Evolutionary conservation across 2,888 invertebrate species (phyloP).

Genomic region (Sphecodes monilicornis): DNA sequence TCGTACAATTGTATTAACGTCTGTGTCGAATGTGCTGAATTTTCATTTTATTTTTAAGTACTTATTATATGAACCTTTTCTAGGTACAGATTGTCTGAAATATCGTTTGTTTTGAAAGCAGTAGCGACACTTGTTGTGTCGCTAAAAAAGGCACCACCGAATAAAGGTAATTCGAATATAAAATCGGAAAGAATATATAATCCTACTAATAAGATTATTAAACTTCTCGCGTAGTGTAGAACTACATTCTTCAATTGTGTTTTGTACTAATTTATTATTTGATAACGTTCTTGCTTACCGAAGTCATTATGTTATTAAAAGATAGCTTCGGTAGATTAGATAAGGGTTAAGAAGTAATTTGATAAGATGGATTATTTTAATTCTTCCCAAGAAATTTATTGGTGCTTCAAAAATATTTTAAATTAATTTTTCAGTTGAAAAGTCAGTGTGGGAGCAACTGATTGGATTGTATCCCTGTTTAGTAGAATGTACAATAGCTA

Average conservation of each 20-base stretch:
- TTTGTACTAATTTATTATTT: not conserved
- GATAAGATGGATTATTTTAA: not conserved
- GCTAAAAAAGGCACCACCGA: conserved; percentile 95
- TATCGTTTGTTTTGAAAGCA: conserved; percentile 97
- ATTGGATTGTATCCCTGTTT: conserved; percentile 96
- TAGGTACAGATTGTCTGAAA: conserved; percentile 97
- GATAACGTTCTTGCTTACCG: not conserved
- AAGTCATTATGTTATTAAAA: not conserved
- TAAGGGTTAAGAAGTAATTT: not conserved
- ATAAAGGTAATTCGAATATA: conserved; percentile 88
- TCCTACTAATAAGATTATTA: conserved; percentile 26
- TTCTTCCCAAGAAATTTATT: not conserved
- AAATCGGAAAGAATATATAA: not conserved
- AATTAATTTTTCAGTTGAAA: conserved; percentile 89
- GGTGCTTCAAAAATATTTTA: not conserved
- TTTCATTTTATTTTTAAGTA: conserved; percentile 67
- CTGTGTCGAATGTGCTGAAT: conserved; percentile 24
- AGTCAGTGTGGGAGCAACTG: conserved; percentile 96
- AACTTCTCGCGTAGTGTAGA: not conserved
- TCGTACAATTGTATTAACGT: not conserved
- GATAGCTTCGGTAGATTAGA: not conserved
- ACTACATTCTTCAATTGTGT: not conserved
- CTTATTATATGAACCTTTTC: conserved; percentile 78
- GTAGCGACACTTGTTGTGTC: conserved; percentile 96
- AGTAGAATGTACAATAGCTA: conserved; percentile 92